Conservation (phyloP, 2,888 invertebrate genomes). For the Drosophila anomelani region DNA sequence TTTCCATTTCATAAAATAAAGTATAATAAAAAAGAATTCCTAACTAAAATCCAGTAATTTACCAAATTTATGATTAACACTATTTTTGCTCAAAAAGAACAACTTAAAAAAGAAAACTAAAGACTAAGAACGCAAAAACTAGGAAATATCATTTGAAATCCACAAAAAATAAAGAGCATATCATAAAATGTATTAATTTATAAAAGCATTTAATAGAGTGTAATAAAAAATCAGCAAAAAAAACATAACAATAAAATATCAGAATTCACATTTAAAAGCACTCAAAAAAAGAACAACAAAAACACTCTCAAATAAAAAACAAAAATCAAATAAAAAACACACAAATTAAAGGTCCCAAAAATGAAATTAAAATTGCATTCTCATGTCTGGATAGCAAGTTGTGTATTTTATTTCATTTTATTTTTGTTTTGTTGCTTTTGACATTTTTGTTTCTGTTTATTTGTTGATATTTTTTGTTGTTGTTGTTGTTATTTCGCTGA, state of each 20-base stretch:
- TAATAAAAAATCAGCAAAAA: constrained; percentile 1
- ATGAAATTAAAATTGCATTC: constrained; percentile 41
- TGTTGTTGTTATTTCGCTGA: constrained; percentile 19
- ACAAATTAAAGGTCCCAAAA: constrained; percentile 22
- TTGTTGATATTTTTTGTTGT: constrained; percentile 32
- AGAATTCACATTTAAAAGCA: constrained; percentile 25
- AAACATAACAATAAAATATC: constrained; percentile 4
- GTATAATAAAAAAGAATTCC: not conserved
- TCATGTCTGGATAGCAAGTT: constrained; percentile 23
- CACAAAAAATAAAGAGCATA: not conserved
- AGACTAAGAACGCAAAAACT: not conserved
- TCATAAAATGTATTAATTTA: constrained; percentile 4
- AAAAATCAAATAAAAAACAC: not conserved
- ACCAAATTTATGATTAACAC: not conserved
- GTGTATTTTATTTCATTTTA: constrained; percentile 6
- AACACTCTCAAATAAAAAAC: constrained; percentile 31
- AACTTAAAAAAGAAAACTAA: not conserved
- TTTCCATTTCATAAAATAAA: not conserved
- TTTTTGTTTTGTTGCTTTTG: constrained; percentile 19
- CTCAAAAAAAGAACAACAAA: constrained; percentile 13
- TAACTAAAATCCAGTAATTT: not conserved
- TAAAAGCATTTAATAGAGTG: not conserved
- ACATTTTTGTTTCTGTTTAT: constrained; percentile 30
- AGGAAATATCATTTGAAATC: not conserved
- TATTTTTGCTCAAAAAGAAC: not conserved